Evolutionary conservation across 2,113 vertebrate genomes (phyloP), one percentile per base, ranked within the genome.

Genomic region (Anarrhichthys ocellatus): DNA sequence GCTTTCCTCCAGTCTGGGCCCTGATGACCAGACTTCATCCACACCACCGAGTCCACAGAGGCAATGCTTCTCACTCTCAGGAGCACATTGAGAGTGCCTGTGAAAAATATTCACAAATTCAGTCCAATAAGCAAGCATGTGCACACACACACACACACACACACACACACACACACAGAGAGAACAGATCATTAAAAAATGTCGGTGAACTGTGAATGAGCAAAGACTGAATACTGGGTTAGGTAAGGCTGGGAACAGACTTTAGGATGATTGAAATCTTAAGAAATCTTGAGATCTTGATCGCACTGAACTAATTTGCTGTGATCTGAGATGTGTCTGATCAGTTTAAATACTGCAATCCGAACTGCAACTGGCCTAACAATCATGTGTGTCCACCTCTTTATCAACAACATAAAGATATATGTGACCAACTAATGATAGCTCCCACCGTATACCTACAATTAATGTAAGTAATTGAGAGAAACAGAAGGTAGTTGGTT

Each of bases 11-110:
- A 99, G 86, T 94, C 90, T 0, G 97, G 95, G 2, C 97, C 97
- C 65, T 96, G 96, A 87, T 97, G 95, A 44, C 97, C 97, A 0
- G 96, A 97, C 89, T 96, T 96, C 0, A 95, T 95, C 98, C 97
- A 99, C 32, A 96, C 95, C 13, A 96, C 92, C 0, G 95, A 95
- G 90, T 99, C 97, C 54, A 97, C 93, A 24, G 94, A 92, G 54
- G 96, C 95, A 46, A 97, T 97, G 91, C 96, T 96, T 86, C 95
- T 95, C 77, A 97, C 96, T 0, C 97, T 95, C 67, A 99, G 94
- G 9, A 98, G 92, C 20, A 99, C 95, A 83, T 98, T 99, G 65
- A 99, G 95, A 18, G 95, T 96, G n/a, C 98, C 98, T 99, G 92
- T 81, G 62, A 82, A 54, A 18, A 70, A 65, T 15, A 44, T 15